phyloP scores from a whole-genome alignment of 2,113 vertebrate genomes.

The Phalacrocorax pelagicus region DNA sequence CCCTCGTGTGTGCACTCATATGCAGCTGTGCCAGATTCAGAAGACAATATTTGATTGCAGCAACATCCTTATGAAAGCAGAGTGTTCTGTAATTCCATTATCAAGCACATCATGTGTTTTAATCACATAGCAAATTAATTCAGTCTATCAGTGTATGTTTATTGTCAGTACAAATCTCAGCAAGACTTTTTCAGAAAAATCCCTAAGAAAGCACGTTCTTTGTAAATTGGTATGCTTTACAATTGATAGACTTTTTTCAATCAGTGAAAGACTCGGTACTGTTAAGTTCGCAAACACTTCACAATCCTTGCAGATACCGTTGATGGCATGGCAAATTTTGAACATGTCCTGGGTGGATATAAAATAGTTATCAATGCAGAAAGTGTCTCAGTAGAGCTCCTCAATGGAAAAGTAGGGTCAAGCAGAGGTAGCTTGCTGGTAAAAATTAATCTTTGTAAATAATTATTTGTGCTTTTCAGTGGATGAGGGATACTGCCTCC shows the following conservation, averaged over 20 bases:
- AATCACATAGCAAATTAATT: slow-evolving; percentile 43
- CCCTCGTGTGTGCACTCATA: not conserved
- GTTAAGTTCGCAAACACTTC: not conserved
- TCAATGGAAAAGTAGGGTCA: not conserved
- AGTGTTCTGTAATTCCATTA: slow-evolving; percentile 27
- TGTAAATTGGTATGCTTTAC: not conserved
- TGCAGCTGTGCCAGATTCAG: not conserved
- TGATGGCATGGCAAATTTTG: not conserved
- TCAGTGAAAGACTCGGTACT: not conserved
- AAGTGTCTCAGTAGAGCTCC: not conserved
- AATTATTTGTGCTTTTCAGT: not conserved
- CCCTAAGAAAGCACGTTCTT: not conserved
- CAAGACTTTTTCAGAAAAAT: not conserved
- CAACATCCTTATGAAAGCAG: not conserved
- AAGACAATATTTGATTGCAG: not conserved
- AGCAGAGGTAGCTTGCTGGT: not conserved
- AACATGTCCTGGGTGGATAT: not conserved
- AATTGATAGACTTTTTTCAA: not conserved
- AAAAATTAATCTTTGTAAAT: not conserved
- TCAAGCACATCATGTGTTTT: slow-evolving; percentile 32
- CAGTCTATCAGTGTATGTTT: not conserved
- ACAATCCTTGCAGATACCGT: not conserved
- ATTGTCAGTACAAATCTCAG: slow-evolving; percentile 17
- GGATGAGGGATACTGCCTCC: not conserved
- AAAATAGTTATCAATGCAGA: not conserved